Percentiles rank a stretch among this genome's conserved stretches.
Conservation (phyloP, 2,113 vertebrate genomes). For the Circaetus cinerascens region DNA sequence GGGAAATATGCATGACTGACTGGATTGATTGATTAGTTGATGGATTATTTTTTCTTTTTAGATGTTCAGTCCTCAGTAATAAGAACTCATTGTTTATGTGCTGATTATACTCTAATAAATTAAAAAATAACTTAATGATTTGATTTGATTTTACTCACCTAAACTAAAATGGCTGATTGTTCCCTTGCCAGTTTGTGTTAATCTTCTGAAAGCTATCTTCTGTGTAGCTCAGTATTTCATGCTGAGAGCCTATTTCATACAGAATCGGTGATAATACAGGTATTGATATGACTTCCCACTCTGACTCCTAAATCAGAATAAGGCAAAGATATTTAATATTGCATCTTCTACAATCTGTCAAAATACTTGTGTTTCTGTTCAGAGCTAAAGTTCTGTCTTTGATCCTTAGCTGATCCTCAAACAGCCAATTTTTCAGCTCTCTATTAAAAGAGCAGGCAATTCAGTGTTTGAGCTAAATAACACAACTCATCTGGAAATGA, state of each 20-base stretch:
- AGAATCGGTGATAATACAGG: neutral
- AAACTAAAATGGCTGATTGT: neutral
- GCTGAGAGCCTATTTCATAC: neutral
- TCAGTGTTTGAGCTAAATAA: neutral
- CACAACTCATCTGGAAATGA: neutral
- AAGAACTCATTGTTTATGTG: neutral
- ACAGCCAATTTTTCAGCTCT: neutral
- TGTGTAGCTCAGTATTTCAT: neutral
- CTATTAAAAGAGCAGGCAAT: neutral
- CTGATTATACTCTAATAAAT: conserved; percentile 10
- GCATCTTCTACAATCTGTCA: neutral
- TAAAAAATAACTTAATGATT: neutral
- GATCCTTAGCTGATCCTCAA: neutral
- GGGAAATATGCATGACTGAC: neutral
- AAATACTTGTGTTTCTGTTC: neutral
- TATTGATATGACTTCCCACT: neutral
- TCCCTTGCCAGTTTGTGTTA: neutral
- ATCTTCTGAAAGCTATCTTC: neutral
- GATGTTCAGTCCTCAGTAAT: neutral
- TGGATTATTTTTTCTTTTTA: neutral
- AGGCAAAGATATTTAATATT: neutral
- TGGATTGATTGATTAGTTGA: neutral
- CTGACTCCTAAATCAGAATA: neutral
- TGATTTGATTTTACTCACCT: neutral
- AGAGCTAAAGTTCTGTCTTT: neutral